These are phyloP conservation scores for Entelurus aequoreus DNA, from an alignment of 2,113 vertebrate species.

Conservation along the genomic window DNA sequence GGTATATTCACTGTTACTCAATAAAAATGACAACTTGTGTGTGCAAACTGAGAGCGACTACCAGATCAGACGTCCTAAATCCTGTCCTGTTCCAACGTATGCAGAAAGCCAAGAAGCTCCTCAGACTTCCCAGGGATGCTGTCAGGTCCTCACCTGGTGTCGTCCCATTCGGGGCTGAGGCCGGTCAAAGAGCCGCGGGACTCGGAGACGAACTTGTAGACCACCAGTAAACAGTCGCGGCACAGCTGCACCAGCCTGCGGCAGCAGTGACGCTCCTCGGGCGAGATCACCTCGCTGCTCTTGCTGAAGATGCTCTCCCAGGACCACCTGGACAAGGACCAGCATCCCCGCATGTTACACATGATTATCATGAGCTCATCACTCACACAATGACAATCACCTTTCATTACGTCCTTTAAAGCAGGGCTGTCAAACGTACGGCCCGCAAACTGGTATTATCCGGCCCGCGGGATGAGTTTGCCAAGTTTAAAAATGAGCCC, in stretches of 20 bases:
- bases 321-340: conserved; percentile 70
- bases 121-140: conserved; percentile 1
- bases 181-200: conserved; percentile 81
- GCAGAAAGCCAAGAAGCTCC: conserved; percentile 1
- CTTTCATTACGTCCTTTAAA: too few species aligned
- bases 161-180: conserved; percentile 83
- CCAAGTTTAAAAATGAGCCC: too few species aligned
- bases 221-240: conserved; percentile 89
- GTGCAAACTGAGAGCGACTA: neutral
- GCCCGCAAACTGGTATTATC: too few species aligned
- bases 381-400: too few species aligned
- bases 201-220: conserved; percentile 91
- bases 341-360: too few species aligned
- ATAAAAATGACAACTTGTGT: neutral
- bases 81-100: neutral
- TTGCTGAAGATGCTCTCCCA: conserved; percentile 92
- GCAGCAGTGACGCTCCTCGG: conserved; percentile 88
- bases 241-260: conserved; percentile 91
- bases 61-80: conserved; percentile 3
- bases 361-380: too few species aligned
- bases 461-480: too few species aligned
- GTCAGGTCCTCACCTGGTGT: conserved; percentile 80
- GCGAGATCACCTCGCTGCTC: conserved; percentile 83
- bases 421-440: too few species aligned
- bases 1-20: neutral